phyloP scores from a whole-genome alignment of 2,113 vertebrate genomes.

The Anhinga rufa region DNA sequence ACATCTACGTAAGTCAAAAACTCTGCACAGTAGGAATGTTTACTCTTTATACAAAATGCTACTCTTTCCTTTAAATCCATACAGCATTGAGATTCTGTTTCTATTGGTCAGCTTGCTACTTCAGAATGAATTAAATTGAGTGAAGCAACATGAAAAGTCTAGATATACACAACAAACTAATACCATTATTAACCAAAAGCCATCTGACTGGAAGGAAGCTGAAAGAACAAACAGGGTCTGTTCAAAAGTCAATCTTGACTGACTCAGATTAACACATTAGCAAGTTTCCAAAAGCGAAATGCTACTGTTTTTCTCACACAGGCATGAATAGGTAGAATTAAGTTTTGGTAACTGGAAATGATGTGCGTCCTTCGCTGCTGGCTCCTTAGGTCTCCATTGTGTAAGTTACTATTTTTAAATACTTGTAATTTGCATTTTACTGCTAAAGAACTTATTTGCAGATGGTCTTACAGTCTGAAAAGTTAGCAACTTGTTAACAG shows the following conservation, averaged over 20 bases:
- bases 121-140: not conserved
- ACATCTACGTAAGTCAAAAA: not conserved
- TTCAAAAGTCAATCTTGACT: not conserved
- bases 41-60: not conserved
- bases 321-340: not conserved
- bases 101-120: not conserved
- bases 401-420: conserved; percentile 13
- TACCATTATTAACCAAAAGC: not conserved
- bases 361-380: not conserved
- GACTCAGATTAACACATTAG: not conserved
- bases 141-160: not conserved
- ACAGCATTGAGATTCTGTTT: not conserved
- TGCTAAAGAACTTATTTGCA: not conserved
- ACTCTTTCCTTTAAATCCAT: not conserved
- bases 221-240: not conserved
- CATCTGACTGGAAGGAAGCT: not conserved
- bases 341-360: conserved; percentile 22
- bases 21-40: not conserved
- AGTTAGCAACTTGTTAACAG: not conserved
- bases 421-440: not conserved
- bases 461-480: not conserved
- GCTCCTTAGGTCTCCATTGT: not conserved
- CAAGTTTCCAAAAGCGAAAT: not conserved
- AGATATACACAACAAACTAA: not conserved
- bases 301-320: not conserved